Percentiles rank a stretch among this genome's conserved stretches.
Conservation (phyloP, 1,140 invertebrate genomes). For the Solen grandis region DNA sequence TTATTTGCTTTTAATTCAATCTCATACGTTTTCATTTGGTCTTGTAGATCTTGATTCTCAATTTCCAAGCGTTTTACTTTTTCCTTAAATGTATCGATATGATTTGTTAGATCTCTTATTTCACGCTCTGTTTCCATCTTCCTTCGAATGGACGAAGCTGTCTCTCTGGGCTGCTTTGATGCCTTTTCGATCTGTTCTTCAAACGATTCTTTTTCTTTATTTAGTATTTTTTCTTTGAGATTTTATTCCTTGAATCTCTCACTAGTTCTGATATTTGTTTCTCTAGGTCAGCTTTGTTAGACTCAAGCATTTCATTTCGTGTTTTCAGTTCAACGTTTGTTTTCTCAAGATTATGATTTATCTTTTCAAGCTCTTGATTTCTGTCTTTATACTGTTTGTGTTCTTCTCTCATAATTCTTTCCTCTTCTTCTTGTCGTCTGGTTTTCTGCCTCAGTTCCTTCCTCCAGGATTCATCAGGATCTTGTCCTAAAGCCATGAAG, state of each 20-base stretch:
- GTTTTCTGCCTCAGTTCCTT: constrained; percentile 45
- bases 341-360: constrained; percentile 44
- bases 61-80: constrained; percentile 40
- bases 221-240: constrained; percentile 20
- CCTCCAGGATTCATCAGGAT: constrained; percentile 38
- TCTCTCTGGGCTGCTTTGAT: constrained; percentile 40
- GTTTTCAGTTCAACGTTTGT: constrained; percentile 42
- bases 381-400: constrained; percentile 39
- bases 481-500: constrained; percentile 44
- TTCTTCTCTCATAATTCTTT: constrained; percentile 34
- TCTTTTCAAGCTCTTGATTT: constrained; percentile 32
- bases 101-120: constrained; percentile 52
- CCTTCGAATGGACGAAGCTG: constrained; percentile 42
- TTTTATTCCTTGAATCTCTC: constrained; percentile 26
- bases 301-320: constrained; percentile 36
- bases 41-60: constrained; percentile 44
- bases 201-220: constrained; percentile 46
- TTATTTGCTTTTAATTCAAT: constrained; percentile 40
- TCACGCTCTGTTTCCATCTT: constrained; percentile 54
- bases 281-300: constrained; percentile 47
- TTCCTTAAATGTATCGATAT: constrained; percentile 49
- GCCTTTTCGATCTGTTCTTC: constrained; percentile 39
- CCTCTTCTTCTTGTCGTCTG: constrained; percentile 48
- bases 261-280: constrained; percentile 30
- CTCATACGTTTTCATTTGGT: constrained; percentile 31